Evolutionary conservation across 2,888 invertebrate species (phyloP).

Genomic region (Rotaria magnacalcarata): DNA sequence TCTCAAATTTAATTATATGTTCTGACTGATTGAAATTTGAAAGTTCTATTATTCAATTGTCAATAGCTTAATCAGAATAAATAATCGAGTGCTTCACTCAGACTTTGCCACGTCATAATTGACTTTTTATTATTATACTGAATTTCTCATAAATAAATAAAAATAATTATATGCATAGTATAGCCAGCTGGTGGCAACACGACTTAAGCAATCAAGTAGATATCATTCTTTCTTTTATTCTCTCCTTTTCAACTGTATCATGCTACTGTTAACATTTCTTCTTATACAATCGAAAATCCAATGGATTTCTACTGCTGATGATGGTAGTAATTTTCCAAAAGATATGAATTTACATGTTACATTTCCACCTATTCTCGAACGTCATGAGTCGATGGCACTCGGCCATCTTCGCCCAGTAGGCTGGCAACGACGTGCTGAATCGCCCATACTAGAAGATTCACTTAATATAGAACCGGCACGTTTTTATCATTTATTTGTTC

Average conservation of each 20-base stretch:
- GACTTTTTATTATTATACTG: background rate
- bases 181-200: background rate
- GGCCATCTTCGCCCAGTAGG: conserved; percentile 49
- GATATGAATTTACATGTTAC: conserved; percentile 41
- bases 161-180: background rate
- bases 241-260: background rate
- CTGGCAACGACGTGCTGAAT: conserved; percentile 54
- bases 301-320: background rate
- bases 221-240: background rate
- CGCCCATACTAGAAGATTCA: conserved; percentile 50
- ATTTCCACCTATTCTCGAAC: conserved; percentile 44
- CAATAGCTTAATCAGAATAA: background rate
- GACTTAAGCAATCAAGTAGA: background rate
- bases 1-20: too few species aligned
- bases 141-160: background rate
- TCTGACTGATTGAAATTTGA: too few species aligned
- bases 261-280: background rate
- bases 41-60: too few species aligned
- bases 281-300: background rate
- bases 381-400: conserved; percentile 36
- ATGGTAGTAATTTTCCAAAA: conserved; percentile 37
- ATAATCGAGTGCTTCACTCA: background rate
- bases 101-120: background rate
- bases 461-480: conserved; percentile 50
- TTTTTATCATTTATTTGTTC: conserved; percentile 53